These are phyloP conservation scores for Notospermus geniculatus DNA, from an alignment of 1,140 invertebrate genomes.

Conservation along the genomic window DNA sequence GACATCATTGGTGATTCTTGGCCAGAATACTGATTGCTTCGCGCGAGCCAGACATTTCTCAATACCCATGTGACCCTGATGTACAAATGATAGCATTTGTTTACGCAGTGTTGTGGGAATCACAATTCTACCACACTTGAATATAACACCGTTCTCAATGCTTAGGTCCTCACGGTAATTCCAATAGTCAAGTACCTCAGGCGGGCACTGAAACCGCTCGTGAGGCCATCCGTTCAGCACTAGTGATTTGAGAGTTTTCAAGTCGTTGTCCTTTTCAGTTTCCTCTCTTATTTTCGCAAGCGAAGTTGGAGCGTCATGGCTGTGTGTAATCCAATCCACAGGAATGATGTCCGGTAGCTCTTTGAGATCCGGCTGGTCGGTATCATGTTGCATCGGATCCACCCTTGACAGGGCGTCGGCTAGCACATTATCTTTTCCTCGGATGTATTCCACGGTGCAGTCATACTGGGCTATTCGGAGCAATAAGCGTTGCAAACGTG, in stretches of 20 bases:
- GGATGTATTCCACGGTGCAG: slow-evolving; percentile 43
- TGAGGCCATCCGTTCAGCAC: neutral
- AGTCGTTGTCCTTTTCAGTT: neutral
- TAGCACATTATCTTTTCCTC: slow-evolving; percentile 50
- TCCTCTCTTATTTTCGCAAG: neutral
- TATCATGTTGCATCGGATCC: too few species aligned
- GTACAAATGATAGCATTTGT: slow-evolving; percentile 38
- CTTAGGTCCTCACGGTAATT: slow-evolving; percentile 9
- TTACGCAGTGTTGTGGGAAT: slow-evolving; percentile 32
- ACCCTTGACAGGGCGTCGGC: slow-evolving; percentile 33
- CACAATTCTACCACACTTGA: too few species aligned
- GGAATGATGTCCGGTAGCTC: neutral
- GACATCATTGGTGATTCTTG: slow-evolving; percentile 25
- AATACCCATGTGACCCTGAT: slow-evolving; percentile 44
- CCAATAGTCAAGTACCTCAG: slow-evolving; percentile 13
- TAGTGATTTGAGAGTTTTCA: neutral
- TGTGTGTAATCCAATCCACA: neutral
- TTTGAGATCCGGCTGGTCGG: too few species aligned
- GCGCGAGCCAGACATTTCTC: slow-evolving; percentile 20
- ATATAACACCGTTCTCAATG: neutral
- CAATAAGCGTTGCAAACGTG: slow-evolving; percentile 48
- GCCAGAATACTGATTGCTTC: slow-evolving; percentile 26
- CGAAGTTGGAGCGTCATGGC: neutral
- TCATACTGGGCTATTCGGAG: slow-evolving; percentile 50
- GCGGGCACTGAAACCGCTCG: too few species aligned